Base-by-base conservation (phyloP, 2,888 invertebrate genomes). In the Leptogaster cylindrica region DNA sequence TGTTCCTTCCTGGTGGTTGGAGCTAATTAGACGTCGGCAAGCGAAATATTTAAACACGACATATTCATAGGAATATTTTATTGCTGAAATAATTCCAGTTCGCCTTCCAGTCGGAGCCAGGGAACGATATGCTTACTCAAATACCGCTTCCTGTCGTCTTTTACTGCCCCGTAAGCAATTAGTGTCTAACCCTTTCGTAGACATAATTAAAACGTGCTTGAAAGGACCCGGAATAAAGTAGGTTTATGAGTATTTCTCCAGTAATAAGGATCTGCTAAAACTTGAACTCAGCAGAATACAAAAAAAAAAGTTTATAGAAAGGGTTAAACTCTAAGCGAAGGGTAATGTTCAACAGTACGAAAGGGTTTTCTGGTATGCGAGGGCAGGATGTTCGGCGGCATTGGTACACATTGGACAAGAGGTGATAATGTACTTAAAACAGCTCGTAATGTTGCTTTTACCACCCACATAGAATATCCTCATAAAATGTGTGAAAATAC, bases 141-240 rank as follows among this genome's bases (percentile, higher is more conserved):
- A 18, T 55, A 36, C 55, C 36, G 33, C 36, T 55, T 55, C 36
- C 55, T 36, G 55, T 36, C 12, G 55, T 36, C 36, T 23, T 55
- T 55, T 55, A 55, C 36, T 55, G 55, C 55, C 31, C 55, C 25
- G 55, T 55, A 55, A 55, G 55, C 55, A 55, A 55, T 55, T 55
- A 55, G 36, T 55, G 20, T 39, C 55, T 36, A 55, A 55, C 20
- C 55, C 55, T 55, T 55, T 39, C 23, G 55, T 55, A 36, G 55
- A 36, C 36, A 55, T 55, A 55, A 55, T 55, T 55, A 55, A 55
- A 55, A 55, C 55, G 55, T 55, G 55, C 55, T 55, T 20, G 55
- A 55, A 55, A 55, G 55, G 55, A 20, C 33, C 55, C 31, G 55
- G 36, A 23, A 55, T 55, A 39, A 55, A 55, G 25, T 55, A 55